phyloP scores from a whole-genome alignment of 1,140 invertebrate species.

The Choristoneura fumiferana region DNA sequence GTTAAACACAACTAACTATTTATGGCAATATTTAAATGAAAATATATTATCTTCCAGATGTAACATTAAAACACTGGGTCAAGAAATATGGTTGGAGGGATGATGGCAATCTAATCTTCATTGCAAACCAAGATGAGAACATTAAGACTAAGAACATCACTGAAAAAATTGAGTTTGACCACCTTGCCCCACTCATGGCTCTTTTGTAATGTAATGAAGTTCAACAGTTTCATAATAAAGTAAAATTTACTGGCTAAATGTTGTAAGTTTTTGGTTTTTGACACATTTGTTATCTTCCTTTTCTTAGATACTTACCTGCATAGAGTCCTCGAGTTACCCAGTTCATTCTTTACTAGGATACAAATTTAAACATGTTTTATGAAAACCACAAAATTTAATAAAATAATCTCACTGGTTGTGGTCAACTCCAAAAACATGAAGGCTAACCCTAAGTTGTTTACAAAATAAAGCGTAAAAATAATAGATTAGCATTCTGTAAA shows the following conservation, averaged over 20 bases:
- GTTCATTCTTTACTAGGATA: background rate
- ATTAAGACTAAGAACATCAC: conserved; percentile 99
- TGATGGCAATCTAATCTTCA: conserved; percentile 87
- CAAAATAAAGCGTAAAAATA: background rate
- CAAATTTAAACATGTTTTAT: background rate
- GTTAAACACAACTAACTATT: too few species aligned
- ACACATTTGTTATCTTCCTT: background rate
- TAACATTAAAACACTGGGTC: conserved; percentile 93
- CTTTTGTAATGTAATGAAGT: conserved; percentile 47
- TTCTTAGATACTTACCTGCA: background rate
- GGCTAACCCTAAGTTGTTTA: background rate
- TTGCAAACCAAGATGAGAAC: conserved; percentile 97
- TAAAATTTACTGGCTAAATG: background rate
- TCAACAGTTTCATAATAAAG: background rate
- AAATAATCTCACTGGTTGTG: background rate
- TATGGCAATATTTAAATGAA: too few species aligned
- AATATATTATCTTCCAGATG: conserved; percentile 80
- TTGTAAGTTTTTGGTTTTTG: background rate
- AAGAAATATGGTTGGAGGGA: conserved; percentile 97
- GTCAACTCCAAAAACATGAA: background rate
- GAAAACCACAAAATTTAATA: conserved; percentile 10
- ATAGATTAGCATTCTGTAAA: background rate
- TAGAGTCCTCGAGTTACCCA: background rate
- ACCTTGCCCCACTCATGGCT: conserved; percentile 93
- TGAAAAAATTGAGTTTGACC: conserved; percentile 98